A percentile compares a stretch with the other conserved stretches of the same genome.
Conservation (phyloP, 2,113 vertebrate genomes). For the Osmerus eperlanus region DNA sequence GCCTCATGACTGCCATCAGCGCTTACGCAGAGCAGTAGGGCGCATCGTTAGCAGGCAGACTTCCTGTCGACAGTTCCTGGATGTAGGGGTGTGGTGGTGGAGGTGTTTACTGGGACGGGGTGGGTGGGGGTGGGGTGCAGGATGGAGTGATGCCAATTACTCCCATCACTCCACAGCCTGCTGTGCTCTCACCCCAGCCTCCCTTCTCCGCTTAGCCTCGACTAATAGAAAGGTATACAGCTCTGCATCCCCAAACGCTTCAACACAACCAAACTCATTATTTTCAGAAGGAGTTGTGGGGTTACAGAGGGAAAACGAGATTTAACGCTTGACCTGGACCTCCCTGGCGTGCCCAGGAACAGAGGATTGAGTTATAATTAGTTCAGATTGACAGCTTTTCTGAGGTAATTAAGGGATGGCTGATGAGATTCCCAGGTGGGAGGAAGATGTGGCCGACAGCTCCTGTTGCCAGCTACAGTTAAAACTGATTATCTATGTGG, state of each 20-base stretch:
- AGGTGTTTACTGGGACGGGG: not conserved
- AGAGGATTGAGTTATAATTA: constrained; percentile 61
- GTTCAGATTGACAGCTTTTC: constrained; percentile 66
- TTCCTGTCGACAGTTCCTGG: constrained; percentile 11
- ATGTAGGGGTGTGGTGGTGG: not conserved
- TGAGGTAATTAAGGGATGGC: constrained; percentile 65
- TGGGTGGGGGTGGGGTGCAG: not conserved
- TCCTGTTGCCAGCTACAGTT: constrained; percentile 43
- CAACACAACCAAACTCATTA: constrained; percentile 47
- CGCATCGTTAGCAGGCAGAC: constrained; percentile 20
- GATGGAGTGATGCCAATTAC: constrained; percentile 15
- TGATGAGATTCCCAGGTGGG: constrained; percentile 60
- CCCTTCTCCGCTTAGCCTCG: constrained; percentile 7
- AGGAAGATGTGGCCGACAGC: constrained; percentile 25
- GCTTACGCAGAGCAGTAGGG: constrained; percentile 15
- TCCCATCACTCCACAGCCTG: constrained; percentile 9
- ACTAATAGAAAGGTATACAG: not conserved
- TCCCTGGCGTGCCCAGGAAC: constrained; percentile 48
- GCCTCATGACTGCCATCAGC: constrained; percentile 4
- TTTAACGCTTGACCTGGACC: constrained; percentile 54
- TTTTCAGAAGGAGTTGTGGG: constrained; percentile 25
- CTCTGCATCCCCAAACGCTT: not conserved
- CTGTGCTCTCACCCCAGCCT: constrained; percentile 5
- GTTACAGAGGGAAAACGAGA: constrained; percentile 42
- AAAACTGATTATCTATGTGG: constrained; percentile 48